These are phyloP conservation scores for Nylanderia fulva DNA, from an alignment of 1,140 invertebrate species.

Conservation along the genomic window DNA sequence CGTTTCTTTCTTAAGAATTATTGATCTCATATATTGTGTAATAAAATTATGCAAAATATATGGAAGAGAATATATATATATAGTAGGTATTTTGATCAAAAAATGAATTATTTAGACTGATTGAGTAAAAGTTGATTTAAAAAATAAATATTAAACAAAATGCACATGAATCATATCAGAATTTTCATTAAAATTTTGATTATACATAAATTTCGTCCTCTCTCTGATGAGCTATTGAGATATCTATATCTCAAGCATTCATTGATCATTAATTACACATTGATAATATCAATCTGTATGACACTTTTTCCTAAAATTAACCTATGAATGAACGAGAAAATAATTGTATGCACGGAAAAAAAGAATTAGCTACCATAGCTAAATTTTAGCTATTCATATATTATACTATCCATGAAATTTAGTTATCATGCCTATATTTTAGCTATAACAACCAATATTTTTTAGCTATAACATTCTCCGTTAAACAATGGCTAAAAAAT, in stretches of 20 bases:
- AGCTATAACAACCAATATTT: too few species aligned
- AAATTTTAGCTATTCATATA: too few species aligned
- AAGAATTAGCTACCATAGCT: too few species aligned
- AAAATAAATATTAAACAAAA: constrained; percentile 2
- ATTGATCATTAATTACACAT: neutral
- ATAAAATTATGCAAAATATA: neutral
- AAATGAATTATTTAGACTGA: neutral
- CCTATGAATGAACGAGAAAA: neutral
- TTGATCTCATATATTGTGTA: neutral
- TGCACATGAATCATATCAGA: neutral
- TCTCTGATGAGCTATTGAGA: neutral
- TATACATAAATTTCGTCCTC: neutral
- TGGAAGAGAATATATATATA: neutral
- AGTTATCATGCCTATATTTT: too few species aligned
- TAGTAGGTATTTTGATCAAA: neutral
- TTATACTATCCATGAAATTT: too few species aligned
- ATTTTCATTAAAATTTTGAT: neutral
- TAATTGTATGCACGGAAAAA: too few species aligned
- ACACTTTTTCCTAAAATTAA: neutral
- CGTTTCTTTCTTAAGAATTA: neutral
- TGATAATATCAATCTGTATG: neutral
- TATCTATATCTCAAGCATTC: neutral
- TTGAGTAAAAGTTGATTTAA: neutral
- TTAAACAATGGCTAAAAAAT: too few species aligned
- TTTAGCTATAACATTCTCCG: too few species aligned